Conservation (phyloP, 2,888 invertebrate genomes). For the Leucoma salicis region DNA sequence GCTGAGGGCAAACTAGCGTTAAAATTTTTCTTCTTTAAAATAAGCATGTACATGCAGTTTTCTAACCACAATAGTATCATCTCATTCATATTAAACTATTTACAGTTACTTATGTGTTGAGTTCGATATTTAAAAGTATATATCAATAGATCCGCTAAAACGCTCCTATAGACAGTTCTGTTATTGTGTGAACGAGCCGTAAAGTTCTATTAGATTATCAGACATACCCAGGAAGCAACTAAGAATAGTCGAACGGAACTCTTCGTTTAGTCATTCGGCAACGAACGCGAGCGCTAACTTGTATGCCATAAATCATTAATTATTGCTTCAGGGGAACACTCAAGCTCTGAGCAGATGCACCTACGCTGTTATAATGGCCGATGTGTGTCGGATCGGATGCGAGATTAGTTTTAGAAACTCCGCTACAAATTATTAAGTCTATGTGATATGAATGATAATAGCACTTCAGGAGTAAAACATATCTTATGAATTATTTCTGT, state of each 20-base stretch:
- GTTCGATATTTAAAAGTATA: too few relatives aligned
- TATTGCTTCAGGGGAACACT: conserved; percentile 18
- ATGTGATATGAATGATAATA: neutral
- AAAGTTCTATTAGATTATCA: neutral
- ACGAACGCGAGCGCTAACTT: conserved; percentile 28
- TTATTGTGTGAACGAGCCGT: too few relatives aligned
- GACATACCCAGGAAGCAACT: conserved; percentile 10
- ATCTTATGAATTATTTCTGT: too few relatives aligned
- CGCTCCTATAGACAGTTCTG: too few relatives aligned
- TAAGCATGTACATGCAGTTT: too few relatives aligned
- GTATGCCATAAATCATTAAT: conserved; percentile 32
- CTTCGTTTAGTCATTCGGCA: conserved; percentile 30
- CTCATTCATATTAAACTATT: too few relatives aligned
- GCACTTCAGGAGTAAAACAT: too few relatives aligned
- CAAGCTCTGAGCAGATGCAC: conserved; percentile 15
- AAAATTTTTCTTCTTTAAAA: too few relatives aligned
- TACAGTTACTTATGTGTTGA: too few relatives aligned
- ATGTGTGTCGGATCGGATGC: conserved; percentile 19
- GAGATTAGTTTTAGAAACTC: conserved; percentile 10
- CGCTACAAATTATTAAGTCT: neutral
- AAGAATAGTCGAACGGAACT: conserved; percentile 34
- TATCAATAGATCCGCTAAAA: too few relatives aligned
- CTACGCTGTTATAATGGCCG: conserved; percentile 6
- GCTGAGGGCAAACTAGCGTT: too few relatives aligned
- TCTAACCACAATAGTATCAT: too few relatives aligned